Conservation (phyloP, 92 coral and sea anemone species). For the Zoanthus solanderi region DNA sequence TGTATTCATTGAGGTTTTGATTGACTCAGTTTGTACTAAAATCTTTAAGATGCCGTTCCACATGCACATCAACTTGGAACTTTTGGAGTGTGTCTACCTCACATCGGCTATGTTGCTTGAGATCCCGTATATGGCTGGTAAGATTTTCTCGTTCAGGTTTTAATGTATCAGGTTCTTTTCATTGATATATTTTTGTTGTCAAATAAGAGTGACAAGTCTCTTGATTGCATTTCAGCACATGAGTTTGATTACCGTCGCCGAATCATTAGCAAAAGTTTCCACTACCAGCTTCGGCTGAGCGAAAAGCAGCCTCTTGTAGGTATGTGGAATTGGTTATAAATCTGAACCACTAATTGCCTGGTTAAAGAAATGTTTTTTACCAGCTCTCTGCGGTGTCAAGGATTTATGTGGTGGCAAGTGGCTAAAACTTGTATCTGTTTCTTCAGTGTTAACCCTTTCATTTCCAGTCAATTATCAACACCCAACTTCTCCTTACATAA, state of each 20-base stretch:
- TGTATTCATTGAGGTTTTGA: neutral
- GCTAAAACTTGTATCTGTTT: no score
- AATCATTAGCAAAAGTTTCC: slow-evolving; percentile 97
- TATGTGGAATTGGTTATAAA: slow-evolving; percentile 23
- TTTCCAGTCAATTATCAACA: no score
- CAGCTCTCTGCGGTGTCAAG: no score
- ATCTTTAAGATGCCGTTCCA: slow-evolving; percentile 88
- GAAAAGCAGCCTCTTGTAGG: slow-evolving; percentile 97
- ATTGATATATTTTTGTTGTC: neutral
- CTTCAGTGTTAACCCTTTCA: no score
- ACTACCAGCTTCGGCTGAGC: slow-evolving; percentile 93
- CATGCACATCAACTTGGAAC: slow-evolving; percentile 97
- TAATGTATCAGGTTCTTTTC: neutral
- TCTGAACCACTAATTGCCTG: neutral
- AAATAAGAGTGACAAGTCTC: neutral
- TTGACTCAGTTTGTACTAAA: neutral
- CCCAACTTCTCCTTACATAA: no score
- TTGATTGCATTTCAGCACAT: slow-evolving; percentile 75
- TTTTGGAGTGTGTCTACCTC: slow-evolving; percentile 92
- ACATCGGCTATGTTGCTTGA: slow-evolving; percentile 97
- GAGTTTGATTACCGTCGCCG: slow-evolving; percentile 94
- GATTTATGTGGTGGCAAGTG: no score
- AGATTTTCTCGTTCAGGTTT: neutral
- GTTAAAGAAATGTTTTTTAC: neutral
- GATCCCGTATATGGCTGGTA: slow-evolving; percentile 96